Base-by-base conservation (phyloP, 2,113 vertebrate genomes). In the Hipposideros armiger region DNA sequence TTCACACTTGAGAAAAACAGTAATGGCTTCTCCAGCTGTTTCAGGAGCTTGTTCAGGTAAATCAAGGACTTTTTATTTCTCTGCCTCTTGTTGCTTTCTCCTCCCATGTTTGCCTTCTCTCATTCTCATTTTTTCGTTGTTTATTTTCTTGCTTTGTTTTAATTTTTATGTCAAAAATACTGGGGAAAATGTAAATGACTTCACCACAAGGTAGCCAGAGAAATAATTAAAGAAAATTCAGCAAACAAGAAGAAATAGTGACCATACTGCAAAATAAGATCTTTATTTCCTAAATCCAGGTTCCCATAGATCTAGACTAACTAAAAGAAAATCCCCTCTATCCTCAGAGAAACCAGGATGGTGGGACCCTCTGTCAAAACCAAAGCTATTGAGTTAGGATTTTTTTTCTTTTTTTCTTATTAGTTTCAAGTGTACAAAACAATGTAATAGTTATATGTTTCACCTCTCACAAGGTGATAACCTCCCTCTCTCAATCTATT, bases 1-100 rank as follows among this genome's bases (percentile, higher is more conserved):
- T 90, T 95, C 64, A 97, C 96, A 66, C 94, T 97, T 26, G 60
- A 98, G 78, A 82, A 87, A 95, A 42, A 97, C 50, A 50, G 77
- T 94, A 22, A 98, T 66, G 73, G 97, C 96, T 97, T 98, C 45
- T 20, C 32, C 47, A 80, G 28, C 26, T 85, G n/a, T 52, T 50
- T 66, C 45, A 56, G n/a, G 24, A 28, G 3, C 54, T 84, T 70
- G 14, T 36, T 89, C 6, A 52, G 24, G 30, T 62, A 86, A 88
- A 77, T 40, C 50, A 84, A 87, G 20, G 1, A 56, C 52, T 78
- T 83, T 17, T 56, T 60, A 84, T 11, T 22, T 86, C 32, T 60
- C 72, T 76, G 17, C 13, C 2, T 54, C 22, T 28, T 67, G 17
- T 90, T 70, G 7, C 11, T 80, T 89, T 89, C 32, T 52, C 36